A percentile compares a stretch with the other conserved stretches of the same genome.
These are phyloP conservation scores for Pangasius macronema DNA, from an alignment of 2,797 vertebrate species.

Conservation along the genomic window DNA sequence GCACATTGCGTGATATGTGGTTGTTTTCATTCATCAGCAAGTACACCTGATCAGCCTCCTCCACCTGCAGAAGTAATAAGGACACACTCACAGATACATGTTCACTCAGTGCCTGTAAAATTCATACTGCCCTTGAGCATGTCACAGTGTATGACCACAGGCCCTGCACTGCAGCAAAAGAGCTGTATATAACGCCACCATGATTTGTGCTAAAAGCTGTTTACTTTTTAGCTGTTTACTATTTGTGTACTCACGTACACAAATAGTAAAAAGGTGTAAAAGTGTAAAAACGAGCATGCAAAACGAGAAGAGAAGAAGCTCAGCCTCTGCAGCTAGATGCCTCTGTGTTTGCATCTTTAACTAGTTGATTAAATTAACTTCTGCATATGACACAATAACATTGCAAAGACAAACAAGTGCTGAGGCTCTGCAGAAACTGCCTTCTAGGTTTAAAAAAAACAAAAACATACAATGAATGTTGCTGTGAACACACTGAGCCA, in stretches of 20 bases:
- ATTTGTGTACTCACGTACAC: too few relatives aligned
- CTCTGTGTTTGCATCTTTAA: not conserved
- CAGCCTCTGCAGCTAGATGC: not conserved
- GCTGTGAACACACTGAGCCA: conserved; percentile 1
- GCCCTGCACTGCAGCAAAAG: not conserved
- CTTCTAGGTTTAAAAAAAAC: not conserved
- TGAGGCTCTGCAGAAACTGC: not conserved
- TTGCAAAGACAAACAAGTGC: too few relatives aligned
- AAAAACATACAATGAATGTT: not conserved
- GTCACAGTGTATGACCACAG: not conserved
- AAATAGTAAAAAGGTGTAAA: not conserved
- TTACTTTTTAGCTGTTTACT: too few relatives aligned
- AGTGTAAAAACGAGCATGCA: not conserved
- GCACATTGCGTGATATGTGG: conserved; percentile 94
- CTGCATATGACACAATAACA: not conserved
- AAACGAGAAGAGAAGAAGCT: not conserved
- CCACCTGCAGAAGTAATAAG: conserved; percentile 75
- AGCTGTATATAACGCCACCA: not conserved
- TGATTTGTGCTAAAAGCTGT: not conserved
- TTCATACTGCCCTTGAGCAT: not conserved
- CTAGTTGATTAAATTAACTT: not conserved
- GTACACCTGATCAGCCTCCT: conserved; percentile 94
- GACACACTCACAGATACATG: not conserved
- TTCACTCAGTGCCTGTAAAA: not conserved
- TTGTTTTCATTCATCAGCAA: conserved; percentile 96